phyloP scores from a whole-genome alignment of 2,888 invertebrate species.

The Polyommatus icarus region DNA sequence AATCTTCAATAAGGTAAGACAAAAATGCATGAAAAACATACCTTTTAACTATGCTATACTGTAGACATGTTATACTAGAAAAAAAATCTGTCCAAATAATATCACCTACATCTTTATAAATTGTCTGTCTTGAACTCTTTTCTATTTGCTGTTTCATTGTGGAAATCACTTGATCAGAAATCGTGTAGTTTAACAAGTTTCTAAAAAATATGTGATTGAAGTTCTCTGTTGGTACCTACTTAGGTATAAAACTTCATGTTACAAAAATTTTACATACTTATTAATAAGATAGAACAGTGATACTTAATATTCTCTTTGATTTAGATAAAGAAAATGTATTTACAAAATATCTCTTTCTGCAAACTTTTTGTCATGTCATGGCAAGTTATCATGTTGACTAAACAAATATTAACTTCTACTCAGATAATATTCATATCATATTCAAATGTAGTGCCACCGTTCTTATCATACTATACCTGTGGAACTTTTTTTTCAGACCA shows the following conservation, averaged over 20 bases:
- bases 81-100: too few relatives aligned
- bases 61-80: too few relatives aligned
- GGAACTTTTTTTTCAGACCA: not conserved
- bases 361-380: not conserved
- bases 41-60: too few relatives aligned
- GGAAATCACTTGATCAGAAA: not conserved
- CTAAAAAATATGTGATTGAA: too few relatives aligned
- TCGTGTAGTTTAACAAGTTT: too few relatives aligned
- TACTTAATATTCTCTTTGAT: not conserved
- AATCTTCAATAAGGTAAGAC: too few relatives aligned
- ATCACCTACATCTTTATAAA: not conserved
- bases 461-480: not conserved
- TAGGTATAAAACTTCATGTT: too few relatives aligned
- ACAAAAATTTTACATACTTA: too few relatives aligned
- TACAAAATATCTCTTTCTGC: not conserved
- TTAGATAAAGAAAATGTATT: slow-evolving; percentile 1
- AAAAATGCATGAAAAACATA: too few relatives aligned
- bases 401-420: not conserved
- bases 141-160: not conserved
- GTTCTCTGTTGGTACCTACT: too few relatives aligned
- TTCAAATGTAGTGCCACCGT: not conserved
- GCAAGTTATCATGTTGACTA: not conserved
- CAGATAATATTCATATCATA: not conserved
- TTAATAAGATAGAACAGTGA: too few relatives aligned
- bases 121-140: not conserved